Base-by-base conservation (phyloP, 2,888 invertebrate genomes). In the Eugnorisma glareosa region DNA sequence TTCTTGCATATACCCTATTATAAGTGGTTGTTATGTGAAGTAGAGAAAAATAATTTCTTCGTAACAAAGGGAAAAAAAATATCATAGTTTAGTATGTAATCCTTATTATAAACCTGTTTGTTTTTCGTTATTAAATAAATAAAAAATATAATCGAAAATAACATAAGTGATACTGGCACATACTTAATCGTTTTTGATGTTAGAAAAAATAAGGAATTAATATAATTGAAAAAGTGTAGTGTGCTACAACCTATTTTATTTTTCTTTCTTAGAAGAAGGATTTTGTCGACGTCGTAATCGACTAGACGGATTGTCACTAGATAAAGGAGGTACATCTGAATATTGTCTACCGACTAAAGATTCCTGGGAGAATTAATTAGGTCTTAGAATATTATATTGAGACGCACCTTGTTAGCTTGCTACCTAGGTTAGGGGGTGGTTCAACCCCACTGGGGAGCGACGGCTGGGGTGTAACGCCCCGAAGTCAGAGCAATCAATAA, bases 401-500 rank as follows among this genome's bases (percentile, higher is more conserved):
- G 15, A 45, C 21, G 81, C 28, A 81, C 10, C 35, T 43, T 73
- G 40, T 31, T 24, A 15, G 37, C 61, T 31, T 57, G n/a, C 57
- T 48, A 40, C 69, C 24, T 28, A 63, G 28, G 11, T 3, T 24
- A 48, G 8, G 24, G 64, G 82, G 76, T 51, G 40, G 40, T 35
- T 51, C 24, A 37, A n/a, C 51, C 66, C 28, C n/a, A 35, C 40
- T 18, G 21, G 24, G n/a, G 35, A 51, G 51, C 7, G 81, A 15
- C 4, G 35, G 43, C 48, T 28, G 35, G 67, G 40, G 83, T 48
- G 77, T 57, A 82, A 79, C 35, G 83, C 48, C 64, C 67, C 24
- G 77, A 40, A 28, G 18, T 72, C 10, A 15, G 28, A 61, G 40
- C 51, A 79, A 66, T 82, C 59, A 66, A 81, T 74, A 79, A 75